Conservation (phyloP, 2,888 invertebrate genomes). For the Drosophila eohydei region DNA sequence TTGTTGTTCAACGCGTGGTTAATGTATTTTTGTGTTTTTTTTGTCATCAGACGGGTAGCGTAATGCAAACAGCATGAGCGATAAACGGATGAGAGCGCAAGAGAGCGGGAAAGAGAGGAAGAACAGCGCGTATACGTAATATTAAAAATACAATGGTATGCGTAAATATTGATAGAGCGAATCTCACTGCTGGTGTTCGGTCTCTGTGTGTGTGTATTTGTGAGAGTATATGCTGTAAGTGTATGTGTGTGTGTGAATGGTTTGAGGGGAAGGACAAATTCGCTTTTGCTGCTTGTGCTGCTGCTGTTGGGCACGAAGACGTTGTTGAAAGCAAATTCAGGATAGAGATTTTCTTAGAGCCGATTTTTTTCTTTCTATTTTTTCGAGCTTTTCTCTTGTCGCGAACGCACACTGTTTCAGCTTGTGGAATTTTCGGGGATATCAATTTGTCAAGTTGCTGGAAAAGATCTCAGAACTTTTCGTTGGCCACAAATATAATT, state of each 20-base stretch:
- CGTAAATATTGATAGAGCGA: slow-evolving; percentile 78
- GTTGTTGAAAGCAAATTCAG: slow-evolving; percentile 72
- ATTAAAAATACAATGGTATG: slow-evolving; percentile 72
- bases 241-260: slow-evolving; percentile 25
- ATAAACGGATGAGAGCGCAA: slow-evolving; percentile 10
- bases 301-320: slow-evolving; percentile 64
- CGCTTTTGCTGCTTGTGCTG: slow-evolving; percentile 63
- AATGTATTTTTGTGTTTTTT: slow-evolving; percentile 41
- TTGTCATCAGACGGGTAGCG: slow-evolving; percentile 17
- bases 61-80: slow-evolving; percentile 20
- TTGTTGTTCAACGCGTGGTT: slow-evolving; percentile 40
- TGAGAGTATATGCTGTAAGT: slow-evolving; percentile 22
- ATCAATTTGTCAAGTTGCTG: slow-evolving; percentile 17
- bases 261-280: slow-evolving; percentile 60
- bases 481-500: not conserved
- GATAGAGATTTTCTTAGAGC: slow-evolving; percentile 78
- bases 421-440: slow-evolving; percentile 13
- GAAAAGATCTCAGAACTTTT: not conserved
- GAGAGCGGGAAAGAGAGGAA: slow-evolving; percentile 21
- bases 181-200: slow-evolving; percentile 24
- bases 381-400: slow-evolving; percentile 61
- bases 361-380: slow-evolving; percentile 39
- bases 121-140: slow-evolving; percentile 71
- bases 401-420: slow-evolving; percentile 18
- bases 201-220: slow-evolving; percentile 28